Percentiles rank a stretch among this genome's conserved stretches.
Conservation (phyloP, 2,797 vertebrate species). For the Phataginus tetradactyla region DNA sequence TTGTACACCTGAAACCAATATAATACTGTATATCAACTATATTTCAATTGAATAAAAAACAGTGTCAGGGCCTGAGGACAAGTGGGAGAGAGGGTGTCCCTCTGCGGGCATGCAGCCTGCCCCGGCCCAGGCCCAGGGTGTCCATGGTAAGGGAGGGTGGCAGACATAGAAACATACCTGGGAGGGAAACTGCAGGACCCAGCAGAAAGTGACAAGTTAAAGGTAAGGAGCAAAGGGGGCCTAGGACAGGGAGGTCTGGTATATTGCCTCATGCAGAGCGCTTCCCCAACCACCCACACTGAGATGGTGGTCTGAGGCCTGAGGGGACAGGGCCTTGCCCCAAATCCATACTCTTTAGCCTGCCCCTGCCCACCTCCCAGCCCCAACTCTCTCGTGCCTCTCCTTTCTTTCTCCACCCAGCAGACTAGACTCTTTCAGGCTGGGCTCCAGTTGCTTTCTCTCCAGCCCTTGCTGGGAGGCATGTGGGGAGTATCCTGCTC, state of each 20-base stretch:
- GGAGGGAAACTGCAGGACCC: background rate
- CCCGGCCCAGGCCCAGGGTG: background rate
- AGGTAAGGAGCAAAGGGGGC: background rate
- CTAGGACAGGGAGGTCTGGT: background rate
- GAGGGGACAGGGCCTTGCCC: background rate
- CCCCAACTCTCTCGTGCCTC: background rate
- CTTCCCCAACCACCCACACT: background rate
- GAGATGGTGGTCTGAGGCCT: background rate
- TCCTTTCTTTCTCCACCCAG: background rate
- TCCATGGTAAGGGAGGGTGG: background rate
- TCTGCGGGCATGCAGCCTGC: accelerated
- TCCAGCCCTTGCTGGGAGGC: background rate
- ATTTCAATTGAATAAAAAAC: too few species aligned
- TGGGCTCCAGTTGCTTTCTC: background rate
- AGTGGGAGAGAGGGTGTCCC: background rate
- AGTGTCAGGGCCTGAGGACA: background rate
- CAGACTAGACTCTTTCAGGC: background rate
- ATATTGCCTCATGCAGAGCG: background rate
- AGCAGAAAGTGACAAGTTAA: background rate
- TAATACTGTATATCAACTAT: too few species aligned
- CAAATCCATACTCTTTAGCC: background rate
- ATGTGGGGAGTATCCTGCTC: background rate
- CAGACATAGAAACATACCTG: background rate
- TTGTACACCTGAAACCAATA: too few species aligned
- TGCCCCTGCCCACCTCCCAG: background rate